These are phyloP conservation scores for Perithous albicinctus DNA, from an alignment of 2,888 invertebrate species.

Conservation along the genomic window DNA sequence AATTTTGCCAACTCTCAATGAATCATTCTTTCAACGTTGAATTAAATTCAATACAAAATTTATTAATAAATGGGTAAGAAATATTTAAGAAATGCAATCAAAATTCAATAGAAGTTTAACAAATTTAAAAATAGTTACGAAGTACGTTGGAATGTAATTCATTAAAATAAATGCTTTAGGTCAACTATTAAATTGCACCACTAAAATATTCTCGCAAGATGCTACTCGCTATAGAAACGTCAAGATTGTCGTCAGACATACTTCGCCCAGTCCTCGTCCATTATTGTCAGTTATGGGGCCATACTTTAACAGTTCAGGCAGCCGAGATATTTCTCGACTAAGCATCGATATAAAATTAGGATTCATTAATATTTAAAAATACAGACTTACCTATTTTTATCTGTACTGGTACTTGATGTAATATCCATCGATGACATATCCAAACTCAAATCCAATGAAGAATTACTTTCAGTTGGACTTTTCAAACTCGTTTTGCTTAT, in stretches of 20 bases:
- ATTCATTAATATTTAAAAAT: not conserved
- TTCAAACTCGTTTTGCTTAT: not conserved
- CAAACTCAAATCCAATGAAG: not conserved
- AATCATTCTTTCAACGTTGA: no score
- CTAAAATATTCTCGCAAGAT: not conserved
- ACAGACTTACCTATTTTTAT: not conserved
- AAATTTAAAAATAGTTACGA: no score
- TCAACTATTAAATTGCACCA: conserved; percentile 5
- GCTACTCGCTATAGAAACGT: not conserved
- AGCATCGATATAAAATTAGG: not conserved
- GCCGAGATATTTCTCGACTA: not conserved
- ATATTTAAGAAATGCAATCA: no score
- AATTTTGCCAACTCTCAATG: no score
- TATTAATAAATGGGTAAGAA: no score
- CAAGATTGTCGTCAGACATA: not conserved
- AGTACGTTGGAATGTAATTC: no score
- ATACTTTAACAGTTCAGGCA: not conserved
- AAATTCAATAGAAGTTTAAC: no score
- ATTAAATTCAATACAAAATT: no score
- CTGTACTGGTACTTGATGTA: not conserved
- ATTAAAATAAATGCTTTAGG: not conserved
- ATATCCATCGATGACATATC: not conserved
- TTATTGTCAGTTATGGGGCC: not conserved
- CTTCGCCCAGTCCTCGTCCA: conserved; percentile 2
- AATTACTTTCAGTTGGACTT: not conserved